Percentiles rank a stretch among this genome's conserved stretches.
These are phyloP conservation scores for Aptenodytes patagonicus DNA, from an alignment of 2,113 vertebrate genomes.

Conservation along the genomic window DNA sequence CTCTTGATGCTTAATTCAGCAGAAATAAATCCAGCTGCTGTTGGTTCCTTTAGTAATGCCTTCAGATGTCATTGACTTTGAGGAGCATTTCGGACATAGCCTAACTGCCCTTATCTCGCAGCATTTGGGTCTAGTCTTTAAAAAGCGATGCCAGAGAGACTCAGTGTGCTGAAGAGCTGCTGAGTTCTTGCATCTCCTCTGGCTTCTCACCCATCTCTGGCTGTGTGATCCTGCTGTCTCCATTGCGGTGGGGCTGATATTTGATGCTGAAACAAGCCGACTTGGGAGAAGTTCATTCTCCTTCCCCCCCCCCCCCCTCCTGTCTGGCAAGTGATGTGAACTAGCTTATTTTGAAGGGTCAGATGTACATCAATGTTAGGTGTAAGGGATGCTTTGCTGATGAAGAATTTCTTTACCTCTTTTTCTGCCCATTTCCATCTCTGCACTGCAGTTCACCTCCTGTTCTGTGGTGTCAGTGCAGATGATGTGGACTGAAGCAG, in stretches of 20 bases:
- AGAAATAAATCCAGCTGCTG: not conserved
- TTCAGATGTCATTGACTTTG: not conserved
- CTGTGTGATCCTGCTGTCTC: not conserved
- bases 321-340: too few relatives aligned
- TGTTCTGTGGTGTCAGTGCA: not conserved
- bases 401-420: not conserved
- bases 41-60: not conserved
- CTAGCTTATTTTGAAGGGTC: not conserved
- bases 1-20: not conserved
- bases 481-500: not conserved
- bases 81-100: not conserved
- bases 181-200: not conserved
- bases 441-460: not conserved
- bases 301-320: too few relatives aligned
- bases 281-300: not conserved
- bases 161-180: not conserved
- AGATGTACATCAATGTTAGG: not conserved
- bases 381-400: not conserved
- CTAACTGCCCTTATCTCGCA: not conserved
- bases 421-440: not conserved
- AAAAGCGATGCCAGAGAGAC: accelerated
- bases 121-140: accelerated
- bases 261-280: not conserved
- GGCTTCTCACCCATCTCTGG: accelerated
- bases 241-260: not conserved